phyloP scores from a whole-genome alignment of 1,140 invertebrate genomes.

The Chrysoperla carnea region DNA sequence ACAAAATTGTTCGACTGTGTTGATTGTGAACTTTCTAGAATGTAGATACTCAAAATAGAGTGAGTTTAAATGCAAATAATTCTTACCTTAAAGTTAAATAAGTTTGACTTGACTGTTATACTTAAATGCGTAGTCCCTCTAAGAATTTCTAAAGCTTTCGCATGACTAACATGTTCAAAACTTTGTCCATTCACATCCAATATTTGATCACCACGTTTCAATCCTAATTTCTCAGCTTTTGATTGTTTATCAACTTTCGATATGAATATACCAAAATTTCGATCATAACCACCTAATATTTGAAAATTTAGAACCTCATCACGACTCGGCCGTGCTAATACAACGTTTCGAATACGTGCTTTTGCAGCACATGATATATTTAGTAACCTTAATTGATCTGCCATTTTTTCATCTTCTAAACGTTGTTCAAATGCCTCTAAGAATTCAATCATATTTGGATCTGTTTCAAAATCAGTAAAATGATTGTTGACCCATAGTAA shows the following conservation, averaged over 20 bases:
- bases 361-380: slow-evolving; percentile 96
- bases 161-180: slow-evolving; percentile 81
- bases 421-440: slow-evolving; percentile 82
- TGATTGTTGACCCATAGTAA: slow-evolving; percentile 98
- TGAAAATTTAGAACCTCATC: slow-evolving; percentile 88
- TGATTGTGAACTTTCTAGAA: not conserved
- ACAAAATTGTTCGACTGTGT: not conserved
- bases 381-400: slow-evolving; percentile 61
- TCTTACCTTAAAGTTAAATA: slow-evolving; percentile 46
- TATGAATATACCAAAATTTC: slow-evolving; percentile 82
- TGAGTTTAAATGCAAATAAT: too few relatives aligned
- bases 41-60: too few relatives aligned
- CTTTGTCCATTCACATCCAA: slow-evolving; percentile 94
- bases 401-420: slow-evolving; percentile 71
- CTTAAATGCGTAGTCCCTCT: slow-evolving; percentile 87
- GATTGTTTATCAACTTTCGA: slow-evolving; percentile 83
- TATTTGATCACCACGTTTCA: slow-evolving; percentile 94
- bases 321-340: slow-evolving; percentile 73
- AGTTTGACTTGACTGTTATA: slow-evolving; percentile 94
- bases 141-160: slow-evolving; percentile 81
- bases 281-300: slow-evolving; percentile 84
- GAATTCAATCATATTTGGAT: slow-evolving; percentile 92
- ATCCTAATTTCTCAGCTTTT: slow-evolving; percentile 88
- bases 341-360: slow-evolving; percentile 78
- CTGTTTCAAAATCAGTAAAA: slow-evolving; percentile 97